phyloP scores from a whole-genome alignment of 2,888 invertebrate genomes.

The Zele albiditarsus region DNA sequence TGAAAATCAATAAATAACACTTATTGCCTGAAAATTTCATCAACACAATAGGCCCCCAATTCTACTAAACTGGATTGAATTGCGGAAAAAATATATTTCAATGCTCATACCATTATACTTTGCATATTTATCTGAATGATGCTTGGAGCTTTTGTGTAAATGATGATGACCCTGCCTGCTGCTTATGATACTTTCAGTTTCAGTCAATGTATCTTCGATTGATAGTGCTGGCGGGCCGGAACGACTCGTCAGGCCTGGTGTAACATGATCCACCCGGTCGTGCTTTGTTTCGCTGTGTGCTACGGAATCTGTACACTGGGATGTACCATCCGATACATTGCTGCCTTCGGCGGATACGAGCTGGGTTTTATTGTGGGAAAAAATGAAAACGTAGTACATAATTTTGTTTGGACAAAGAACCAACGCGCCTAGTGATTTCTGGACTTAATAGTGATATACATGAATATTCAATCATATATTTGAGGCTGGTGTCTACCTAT shows the following conservation, averaged over 20 bases:
- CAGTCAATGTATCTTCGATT: slow-evolving; percentile 70
- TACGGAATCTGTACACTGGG: slow-evolving; percentile 87
- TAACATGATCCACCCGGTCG: slow-evolving; percentile 68
- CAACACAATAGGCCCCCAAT: too few species aligned
- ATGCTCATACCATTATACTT: slow-evolving; percentile 73
- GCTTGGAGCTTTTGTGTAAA: slow-evolving; percentile 73
- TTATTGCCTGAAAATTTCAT: too few species aligned
- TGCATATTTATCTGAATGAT: slow-evolving; percentile 74
- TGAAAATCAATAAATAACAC: too few species aligned
- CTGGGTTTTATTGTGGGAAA: slow-evolving; percentile 69
- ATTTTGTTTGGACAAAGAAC: background rate
- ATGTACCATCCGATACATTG: slow-evolving; percentile 86
- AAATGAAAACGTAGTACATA: background rate
- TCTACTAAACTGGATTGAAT: background rate
- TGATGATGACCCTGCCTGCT: slow-evolving; percentile 72
- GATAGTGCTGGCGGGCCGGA: slow-evolving; percentile 66
- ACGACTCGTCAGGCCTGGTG: slow-evolving; percentile 67
- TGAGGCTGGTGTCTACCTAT: too few species aligned
- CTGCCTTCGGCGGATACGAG: slow-evolving; percentile 91
- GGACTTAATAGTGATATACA: too few species aligned
- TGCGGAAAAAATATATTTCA: background rate
- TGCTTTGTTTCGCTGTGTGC: slow-evolving; percentile 74
- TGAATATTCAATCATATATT: too few species aligned
- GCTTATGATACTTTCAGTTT: slow-evolving; percentile 72
- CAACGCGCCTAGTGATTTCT: too few species aligned